A percentile compares a stretch with the other conserved stretches of the same genome.
phyloP scores from a whole-genome alignment of 37 sponge, comb jelly and placozoan species.

The Oopsacas minuta region DNA sequence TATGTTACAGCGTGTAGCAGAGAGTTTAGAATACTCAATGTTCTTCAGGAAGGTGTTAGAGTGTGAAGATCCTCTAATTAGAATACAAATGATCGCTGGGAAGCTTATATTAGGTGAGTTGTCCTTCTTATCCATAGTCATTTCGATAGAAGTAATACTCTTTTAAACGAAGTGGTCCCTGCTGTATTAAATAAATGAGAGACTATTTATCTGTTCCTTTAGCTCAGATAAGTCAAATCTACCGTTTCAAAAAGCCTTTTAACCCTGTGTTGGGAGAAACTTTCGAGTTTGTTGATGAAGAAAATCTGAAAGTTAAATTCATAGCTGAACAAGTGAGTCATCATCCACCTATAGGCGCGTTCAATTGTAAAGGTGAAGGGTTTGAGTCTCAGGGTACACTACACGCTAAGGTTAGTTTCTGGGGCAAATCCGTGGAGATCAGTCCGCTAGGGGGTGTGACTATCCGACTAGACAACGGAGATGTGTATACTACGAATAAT shows the following conservation, averaged over 20 bases:
- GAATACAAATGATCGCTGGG: background rate
- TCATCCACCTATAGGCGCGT: background rate
- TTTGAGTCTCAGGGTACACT: background rate
- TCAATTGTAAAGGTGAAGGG: background rate
- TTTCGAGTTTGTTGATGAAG: background rate
- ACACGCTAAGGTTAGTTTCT: background rate
- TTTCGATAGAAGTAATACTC: background rate
- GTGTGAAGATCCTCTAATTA: background rate
- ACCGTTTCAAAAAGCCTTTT: background rate
- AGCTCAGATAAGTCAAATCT: conserved; percentile 1
- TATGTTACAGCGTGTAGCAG: background rate
- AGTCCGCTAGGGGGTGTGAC: background rate
- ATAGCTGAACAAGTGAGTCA: background rate
- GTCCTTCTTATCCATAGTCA: background rate
- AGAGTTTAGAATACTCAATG: background rate
- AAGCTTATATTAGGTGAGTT: background rate
- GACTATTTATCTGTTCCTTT: background rate
- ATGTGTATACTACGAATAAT: conserved; percentile 16
- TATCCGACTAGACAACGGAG: background rate
- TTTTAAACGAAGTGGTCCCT: too few relatives aligned
- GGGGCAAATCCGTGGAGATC: conserved; percentile 1
- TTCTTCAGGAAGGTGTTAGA: background rate
- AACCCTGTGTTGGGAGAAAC: conserved; percentile 7
- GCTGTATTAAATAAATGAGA: too few relatives aligned
- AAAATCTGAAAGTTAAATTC: background rate